Conservation (phyloP, 2,797 vertebrate genomes). For the Aythya fuligula region DNA sequence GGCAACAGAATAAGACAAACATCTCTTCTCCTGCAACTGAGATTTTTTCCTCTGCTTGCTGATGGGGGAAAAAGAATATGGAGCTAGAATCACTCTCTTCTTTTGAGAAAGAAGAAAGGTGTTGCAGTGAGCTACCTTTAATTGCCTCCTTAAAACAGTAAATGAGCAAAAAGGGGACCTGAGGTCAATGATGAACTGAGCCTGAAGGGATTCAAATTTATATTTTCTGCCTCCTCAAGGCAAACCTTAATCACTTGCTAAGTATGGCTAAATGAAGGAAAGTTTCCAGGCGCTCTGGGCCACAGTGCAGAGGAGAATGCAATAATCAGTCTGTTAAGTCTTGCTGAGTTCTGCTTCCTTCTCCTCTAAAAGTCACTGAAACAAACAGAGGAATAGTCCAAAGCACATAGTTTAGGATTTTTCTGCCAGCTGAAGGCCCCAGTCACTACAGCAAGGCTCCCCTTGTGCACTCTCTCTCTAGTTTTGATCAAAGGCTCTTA, state of each 20-base stretch:
- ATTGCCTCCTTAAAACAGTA: background rate
- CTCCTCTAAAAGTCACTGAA: background rate
- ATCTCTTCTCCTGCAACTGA: background rate
- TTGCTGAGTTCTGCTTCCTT: background rate
- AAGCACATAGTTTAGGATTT: background rate
- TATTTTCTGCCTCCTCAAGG: background rate
- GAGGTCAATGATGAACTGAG: background rate
- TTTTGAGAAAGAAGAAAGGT: background rate
- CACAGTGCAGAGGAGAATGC: background rate
- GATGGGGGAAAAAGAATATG: background rate
- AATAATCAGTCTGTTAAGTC: background rate
- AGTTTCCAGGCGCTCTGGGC: background rate
- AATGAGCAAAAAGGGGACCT: background rate
- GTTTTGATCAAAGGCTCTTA: background rate
- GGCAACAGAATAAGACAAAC: background rate
- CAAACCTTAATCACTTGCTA: background rate
- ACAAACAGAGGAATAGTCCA: background rate
- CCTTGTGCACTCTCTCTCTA: background rate
- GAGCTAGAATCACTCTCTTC: background rate
- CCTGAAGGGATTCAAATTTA: background rate
- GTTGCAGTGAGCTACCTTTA: background rate
- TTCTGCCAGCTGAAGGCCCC: background rate
- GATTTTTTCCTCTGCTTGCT: fast-evolving
- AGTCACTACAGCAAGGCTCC: background rate
- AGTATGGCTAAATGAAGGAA: background rate